A percentile compares a stretch with the other conserved stretches of the same genome.
These are phyloP conservation scores for Eptatretus atami DNA, from an alignment of 2,797 vertebrate genomes.

Conservation along the genomic window DNA sequence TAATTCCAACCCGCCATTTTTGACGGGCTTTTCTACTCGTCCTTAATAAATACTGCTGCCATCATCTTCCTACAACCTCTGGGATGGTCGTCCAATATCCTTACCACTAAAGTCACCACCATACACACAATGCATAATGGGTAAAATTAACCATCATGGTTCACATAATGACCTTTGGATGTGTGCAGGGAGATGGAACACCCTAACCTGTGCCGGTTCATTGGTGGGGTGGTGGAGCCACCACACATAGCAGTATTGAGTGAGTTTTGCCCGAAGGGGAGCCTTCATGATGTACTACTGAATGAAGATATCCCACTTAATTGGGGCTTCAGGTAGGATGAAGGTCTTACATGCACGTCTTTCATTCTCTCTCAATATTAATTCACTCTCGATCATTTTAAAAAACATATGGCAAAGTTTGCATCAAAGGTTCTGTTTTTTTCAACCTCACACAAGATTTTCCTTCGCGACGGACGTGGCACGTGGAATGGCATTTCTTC, in stretches of 20 bases:
- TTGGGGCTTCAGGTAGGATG: conserved; percentile 34
- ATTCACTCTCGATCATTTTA: not conserved
- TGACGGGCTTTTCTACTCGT: too few species aligned
- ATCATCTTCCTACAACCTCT: too few species aligned
- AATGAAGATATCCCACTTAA: conserved; percentile 37
- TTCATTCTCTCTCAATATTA: not conserved
- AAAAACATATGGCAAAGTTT: not conserved
- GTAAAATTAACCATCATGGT: too few species aligned
- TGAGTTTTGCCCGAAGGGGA: conserved; percentile 46
- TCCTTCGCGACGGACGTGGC: conserved; percentile 39
- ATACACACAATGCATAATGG: too few species aligned
- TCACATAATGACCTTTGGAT: too few species aligned
- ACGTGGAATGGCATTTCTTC: conserved; percentile 34
- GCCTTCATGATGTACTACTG: conserved; percentile 30
- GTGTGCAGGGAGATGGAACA: conserved; percentile 33
- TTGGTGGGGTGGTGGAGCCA: conserved; percentile 30
- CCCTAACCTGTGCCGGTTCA: conserved; percentile 42
- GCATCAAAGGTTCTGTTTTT: not conserved
- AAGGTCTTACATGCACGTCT: not conserved
- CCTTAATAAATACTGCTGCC: too few species aligned
- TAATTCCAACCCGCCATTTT: too few species aligned
- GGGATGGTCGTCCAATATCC: too few species aligned
- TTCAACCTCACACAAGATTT: conserved; percentile 16
- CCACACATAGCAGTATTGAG: conserved; percentile 37
- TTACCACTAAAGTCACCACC: too few species aligned